Conservation (phyloP, 2,113 vertebrate species). For the Oxygymnocypris stewartii region DNA sequence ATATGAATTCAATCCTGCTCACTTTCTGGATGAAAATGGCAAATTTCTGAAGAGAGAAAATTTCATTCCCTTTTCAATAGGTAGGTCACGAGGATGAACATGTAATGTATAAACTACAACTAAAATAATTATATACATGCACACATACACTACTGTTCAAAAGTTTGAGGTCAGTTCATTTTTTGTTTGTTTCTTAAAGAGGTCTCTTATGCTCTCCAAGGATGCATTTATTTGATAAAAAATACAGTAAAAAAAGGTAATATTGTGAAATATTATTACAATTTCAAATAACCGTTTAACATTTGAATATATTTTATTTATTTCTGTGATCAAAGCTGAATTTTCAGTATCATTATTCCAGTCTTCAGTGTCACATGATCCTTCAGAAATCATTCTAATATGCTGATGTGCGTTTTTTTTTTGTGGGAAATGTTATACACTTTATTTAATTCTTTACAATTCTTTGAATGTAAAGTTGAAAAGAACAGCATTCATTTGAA, state of each 20-base stretch:
- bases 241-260: not conserved
- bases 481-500: not conserved
- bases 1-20: slow-evolving; percentile 47
- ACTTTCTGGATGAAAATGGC: slow-evolving; percentile 53
- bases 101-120: not conserved
- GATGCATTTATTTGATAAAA: not conserved
- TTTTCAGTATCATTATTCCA: not conserved
- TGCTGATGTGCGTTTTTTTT: too few relatives aligned
- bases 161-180: not conserved
- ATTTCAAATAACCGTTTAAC: not conserved
- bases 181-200: not conserved
- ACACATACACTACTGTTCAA: not conserved
- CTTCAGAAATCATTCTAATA: too few relatives aligned
- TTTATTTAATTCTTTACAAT: too few relatives aligned
- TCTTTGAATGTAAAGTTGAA: not conserved
- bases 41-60: slow-evolving; percentile 51
- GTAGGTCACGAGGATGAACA: not conserved
- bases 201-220: not conserved
- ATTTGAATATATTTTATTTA: not conserved
- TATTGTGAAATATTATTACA: not conserved
- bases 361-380: not conserved
- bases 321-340: not conserved
- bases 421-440: too few relatives aligned
- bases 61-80: slow-evolving; percentile 54
- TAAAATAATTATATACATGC: not conserved